A percentile compares a stretch with the other conserved stretches of the same genome.
phyloP scores from a whole-genome alignment of 2,888 invertebrate genomes.

The Prosopocoilus inquinatus region DNA sequence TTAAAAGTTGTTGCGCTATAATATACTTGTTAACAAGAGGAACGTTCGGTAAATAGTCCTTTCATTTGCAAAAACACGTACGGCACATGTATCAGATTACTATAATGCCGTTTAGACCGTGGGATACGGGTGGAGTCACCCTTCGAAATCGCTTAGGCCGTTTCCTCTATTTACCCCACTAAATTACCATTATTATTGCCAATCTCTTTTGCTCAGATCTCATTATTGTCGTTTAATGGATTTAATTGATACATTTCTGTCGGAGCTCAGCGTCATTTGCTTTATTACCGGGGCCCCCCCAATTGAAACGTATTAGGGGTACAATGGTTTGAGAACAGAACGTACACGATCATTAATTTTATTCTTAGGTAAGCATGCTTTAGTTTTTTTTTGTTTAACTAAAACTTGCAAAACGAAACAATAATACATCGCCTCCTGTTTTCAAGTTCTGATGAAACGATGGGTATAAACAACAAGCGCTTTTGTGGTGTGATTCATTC shows the following conservation, averaged over 20 bases:
- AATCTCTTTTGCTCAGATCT: slow-evolving; percentile 31
- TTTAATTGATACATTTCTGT: slow-evolving; percentile 32
- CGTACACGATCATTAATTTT: too few species aligned
- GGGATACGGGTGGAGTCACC: slow-evolving; percentile 27
- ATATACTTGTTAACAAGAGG: slow-evolving; percentile 30
- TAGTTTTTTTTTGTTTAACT: too few species aligned
- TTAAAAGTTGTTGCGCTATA: too few species aligned
- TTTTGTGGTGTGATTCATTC: too few species aligned
- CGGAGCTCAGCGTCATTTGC: background rate
- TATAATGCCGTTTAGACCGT: slow-evolving; percentile 40
- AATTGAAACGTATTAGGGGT: too few species aligned
- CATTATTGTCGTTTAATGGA: slow-evolving; percentile 31
- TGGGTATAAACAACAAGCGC: too few species aligned
- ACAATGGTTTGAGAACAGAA: too few species aligned
- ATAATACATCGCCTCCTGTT: too few species aligned
- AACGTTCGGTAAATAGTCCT: slow-evolving; percentile 48
- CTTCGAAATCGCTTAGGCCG: slow-evolving; percentile 28
- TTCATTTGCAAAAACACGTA: slow-evolving; percentile 50
- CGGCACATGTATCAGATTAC: slow-evolving; percentile 49
- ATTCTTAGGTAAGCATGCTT: too few species aligned
- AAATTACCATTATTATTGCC: slow-evolving; percentile 41
- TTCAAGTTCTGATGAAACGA: too few species aligned
- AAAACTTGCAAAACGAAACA: too few species aligned
- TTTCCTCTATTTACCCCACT: slow-evolving; percentile 40
- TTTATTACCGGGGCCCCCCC: too few species aligned